phyloP scores from a whole-genome alignment of 1,140 invertebrate species.

The Caenorhabditis remanei region DNA sequence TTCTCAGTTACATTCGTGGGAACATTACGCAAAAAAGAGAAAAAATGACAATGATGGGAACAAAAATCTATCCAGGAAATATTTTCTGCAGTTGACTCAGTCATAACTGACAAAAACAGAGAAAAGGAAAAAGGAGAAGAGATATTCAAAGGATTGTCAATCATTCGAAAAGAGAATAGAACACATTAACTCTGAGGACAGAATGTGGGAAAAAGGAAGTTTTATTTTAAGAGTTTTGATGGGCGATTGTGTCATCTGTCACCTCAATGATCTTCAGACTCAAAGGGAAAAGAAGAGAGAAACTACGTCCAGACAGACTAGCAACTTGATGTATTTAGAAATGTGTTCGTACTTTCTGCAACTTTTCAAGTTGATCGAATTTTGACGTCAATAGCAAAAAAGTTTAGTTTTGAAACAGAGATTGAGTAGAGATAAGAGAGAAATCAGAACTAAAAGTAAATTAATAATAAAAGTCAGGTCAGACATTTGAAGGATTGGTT shows the following conservation, averaged over 20 bases:
- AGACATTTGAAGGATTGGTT: too few relatives aligned
- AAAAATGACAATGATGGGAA: neutral
- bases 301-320: too few relatives aligned
- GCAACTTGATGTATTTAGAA: neutral
- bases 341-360: neutral
- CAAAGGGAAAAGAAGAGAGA: neutral
- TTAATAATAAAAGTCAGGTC: too few relatives aligned
- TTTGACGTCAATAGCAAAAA: neutral
- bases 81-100: neutral
- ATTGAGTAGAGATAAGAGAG: too few relatives aligned
- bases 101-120: conserved; percentile 15
- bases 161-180: neutral
- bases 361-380: conserved; percentile 1
- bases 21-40: neutral
- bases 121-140: neutral
- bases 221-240: conserved; percentile 13
- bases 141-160: conserved; percentile 11
- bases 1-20: neutral
- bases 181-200: neutral
- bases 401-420: neutral
- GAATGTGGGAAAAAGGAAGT: neutral
- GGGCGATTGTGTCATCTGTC: neutral
- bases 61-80: neutral
- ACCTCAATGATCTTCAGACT: neutral
- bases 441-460: too few relatives aligned